Conservation (phyloP, 2,797 vertebrate genomes). For the Choloepus didactylus region DNA sequence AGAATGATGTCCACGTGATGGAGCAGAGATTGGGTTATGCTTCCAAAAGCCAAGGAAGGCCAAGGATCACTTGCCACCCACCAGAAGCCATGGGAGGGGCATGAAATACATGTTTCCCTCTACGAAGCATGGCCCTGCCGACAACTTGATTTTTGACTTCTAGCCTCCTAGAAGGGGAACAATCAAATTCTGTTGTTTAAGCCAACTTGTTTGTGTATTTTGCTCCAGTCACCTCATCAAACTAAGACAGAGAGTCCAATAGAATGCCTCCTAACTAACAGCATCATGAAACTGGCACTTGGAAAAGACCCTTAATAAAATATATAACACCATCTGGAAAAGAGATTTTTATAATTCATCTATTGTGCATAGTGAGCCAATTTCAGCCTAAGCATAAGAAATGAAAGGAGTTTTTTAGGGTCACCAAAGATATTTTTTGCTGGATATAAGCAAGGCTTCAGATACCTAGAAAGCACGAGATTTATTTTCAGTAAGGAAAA, state of each 20-base stretch:
- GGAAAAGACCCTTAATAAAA: slow-evolving; percentile 13
- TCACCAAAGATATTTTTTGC: slow-evolving; percentile 9
- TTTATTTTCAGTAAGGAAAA: slow-evolving; percentile 19
- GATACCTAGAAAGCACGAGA: not conserved
- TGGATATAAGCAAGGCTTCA: slow-evolving; percentile 12
- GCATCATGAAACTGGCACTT: not conserved
- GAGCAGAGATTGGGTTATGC: too few relatives aligned
- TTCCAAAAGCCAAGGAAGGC: too few relatives aligned
- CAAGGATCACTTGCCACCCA: too few relatives aligned
- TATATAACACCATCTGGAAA: slow-evolving; percentile 24
- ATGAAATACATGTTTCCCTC: too few relatives aligned
- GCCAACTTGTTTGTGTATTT: too few relatives aligned
- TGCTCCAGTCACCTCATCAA: too few relatives aligned
- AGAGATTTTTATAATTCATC: not conserved
- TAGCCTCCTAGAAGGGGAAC: too few relatives aligned
- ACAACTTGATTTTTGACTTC: too few relatives aligned
- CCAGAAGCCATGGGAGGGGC: too few relatives aligned
- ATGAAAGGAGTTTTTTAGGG: slow-evolving; percentile 19
- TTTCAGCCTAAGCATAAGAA: not conserved
- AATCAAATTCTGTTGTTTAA: too few relatives aligned
- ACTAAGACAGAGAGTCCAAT: not conserved
- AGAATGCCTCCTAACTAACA: not conserved
- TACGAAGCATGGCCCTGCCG: too few relatives aligned
- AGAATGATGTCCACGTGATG: too few relatives aligned
- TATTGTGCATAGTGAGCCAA: not conserved